Evolutionary conservation across 2,113 vertebrate species (phyloP).

Genomic region (Mormyrus iriodes): DNA sequence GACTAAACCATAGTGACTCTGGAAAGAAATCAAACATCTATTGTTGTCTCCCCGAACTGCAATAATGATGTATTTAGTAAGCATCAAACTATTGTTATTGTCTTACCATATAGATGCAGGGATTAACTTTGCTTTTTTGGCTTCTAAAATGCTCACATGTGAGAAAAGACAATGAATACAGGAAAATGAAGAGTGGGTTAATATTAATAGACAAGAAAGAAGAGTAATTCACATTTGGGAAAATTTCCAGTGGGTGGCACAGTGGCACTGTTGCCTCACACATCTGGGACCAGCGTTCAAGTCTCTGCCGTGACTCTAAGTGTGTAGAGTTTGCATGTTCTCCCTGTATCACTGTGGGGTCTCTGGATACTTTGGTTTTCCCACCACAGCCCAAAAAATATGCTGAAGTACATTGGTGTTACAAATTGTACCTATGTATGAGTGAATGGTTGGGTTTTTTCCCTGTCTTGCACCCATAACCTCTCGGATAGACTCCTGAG

Average conservation of each 20-base stretch:
- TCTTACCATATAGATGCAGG: neutral
- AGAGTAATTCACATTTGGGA: neutral
- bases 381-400: neutral
- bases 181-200: no score
- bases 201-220: neutral
- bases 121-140: neutral
- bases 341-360: neutral
- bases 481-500: neutral
- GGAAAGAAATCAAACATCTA: neutral
- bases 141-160: neutral
- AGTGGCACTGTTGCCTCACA: neutral
- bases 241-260: neutral
- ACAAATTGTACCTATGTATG: neutral
- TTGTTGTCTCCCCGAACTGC: neutral
- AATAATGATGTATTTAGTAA: neutral
- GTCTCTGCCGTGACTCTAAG: neutral
- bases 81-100: neutral
- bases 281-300: neutral
- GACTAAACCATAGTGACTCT: neutral
- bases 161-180: neutral
- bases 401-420: no score
- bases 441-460: neutral
- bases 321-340: neutral
- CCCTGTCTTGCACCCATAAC: neutral
- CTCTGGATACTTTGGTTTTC: neutral